Percentiles rank a stretch among this genome's conserved stretches.
phyloP scores from a whole-genome alignment of 1,140 invertebrate genomes.

The Eciton burchellii region DNA sequence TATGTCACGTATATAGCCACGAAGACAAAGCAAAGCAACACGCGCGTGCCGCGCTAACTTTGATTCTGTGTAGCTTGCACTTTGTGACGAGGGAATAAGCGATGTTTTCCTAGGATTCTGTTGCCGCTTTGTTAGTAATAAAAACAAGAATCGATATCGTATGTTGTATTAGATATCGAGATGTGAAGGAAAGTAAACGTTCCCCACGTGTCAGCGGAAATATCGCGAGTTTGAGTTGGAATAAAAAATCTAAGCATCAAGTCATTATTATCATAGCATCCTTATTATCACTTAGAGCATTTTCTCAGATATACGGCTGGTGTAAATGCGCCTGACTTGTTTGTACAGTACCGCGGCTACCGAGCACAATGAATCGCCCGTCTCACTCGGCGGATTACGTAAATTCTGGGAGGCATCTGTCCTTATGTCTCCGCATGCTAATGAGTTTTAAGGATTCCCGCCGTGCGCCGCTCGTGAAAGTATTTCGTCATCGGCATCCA shows the following conservation, averaged over 20 bases:
- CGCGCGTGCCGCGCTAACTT: neutral
- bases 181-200: too few relatives aligned
- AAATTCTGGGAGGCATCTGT: constrained; percentile 64
- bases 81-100: too few relatives aligned
- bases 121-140: neutral
- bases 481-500: constrained; percentile 44
- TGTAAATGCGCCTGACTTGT: neutral
- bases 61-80: neutral
- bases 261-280: neutral
- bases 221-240: neutral
- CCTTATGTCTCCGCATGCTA: constrained; percentile 36
- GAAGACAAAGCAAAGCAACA: neutral
- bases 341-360: constrained; percentile 59
- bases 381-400: constrained; percentile 71
- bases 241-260: constrained; percentile 9
- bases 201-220: neutral
- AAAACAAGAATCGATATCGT: neutral
- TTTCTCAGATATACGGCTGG: neutral
- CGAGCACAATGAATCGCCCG: constrained; percentile 76
- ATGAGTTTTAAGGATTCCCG: constrained; percentile 32
- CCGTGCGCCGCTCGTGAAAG: constrained; percentile 24
- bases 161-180: too few relatives aligned
- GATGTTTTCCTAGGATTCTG: neutral
- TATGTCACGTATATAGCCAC: constrained; percentile 4
- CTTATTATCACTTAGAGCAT: neutral